Conservation (phyloP, 2,888 invertebrate genomes). For the Drosophila multiciliata region DNA sequence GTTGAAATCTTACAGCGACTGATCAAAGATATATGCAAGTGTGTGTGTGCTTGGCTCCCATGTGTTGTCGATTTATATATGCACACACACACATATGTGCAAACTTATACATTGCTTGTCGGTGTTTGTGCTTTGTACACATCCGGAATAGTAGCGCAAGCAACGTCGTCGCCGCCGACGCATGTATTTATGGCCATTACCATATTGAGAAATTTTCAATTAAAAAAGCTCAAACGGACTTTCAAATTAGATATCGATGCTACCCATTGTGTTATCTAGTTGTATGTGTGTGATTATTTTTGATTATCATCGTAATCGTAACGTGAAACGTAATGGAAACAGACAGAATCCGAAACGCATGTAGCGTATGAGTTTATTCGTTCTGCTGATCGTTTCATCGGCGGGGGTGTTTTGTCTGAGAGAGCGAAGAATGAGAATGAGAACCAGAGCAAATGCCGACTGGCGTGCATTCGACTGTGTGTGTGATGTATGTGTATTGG, state of each 20-base stretch:
- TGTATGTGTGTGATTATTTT: background rate
- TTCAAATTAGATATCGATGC: slow-evolving; percentile 8
- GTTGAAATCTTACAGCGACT: slow-evolving; percentile 76
- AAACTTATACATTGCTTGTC: slow-evolving; percentile 41
- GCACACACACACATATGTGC: slow-evolving; percentile 6
- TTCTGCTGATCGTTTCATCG: slow-evolving; percentile 33
- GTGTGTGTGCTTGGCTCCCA: slow-evolving; percentile 44
- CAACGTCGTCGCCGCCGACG: slow-evolving; percentile 42
- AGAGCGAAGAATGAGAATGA: slow-evolving; percentile 21
- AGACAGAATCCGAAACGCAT: background rate
- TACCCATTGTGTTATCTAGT: slow-evolving; percentile 9
- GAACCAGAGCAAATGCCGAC: slow-evolving; percentile 24
- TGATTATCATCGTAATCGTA: slow-evolving; percentile 35
- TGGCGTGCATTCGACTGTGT: slow-evolving; percentile 1
- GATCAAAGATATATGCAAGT: slow-evolving; percentile 61
- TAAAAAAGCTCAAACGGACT: slow-evolving; percentile 48
- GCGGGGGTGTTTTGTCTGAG: slow-evolving; percentile 43
- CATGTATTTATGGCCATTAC: slow-evolving; percentile 75
- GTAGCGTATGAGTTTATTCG: slow-evolving; percentile 6
- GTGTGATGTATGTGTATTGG: slow-evolving; percentile 17
- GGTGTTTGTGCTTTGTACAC: slow-evolving; percentile 69
- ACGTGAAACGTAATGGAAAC: slow-evolving; percentile 22
- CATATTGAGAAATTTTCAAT: slow-evolving; percentile 81
- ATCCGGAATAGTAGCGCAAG: slow-evolving; percentile 77
- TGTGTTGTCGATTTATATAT: slow-evolving; percentile 59